Evolutionary conservation across 2,888 invertebrate genomes (phyloP).

Genomic region (Cepaea hortensis): DNA sequence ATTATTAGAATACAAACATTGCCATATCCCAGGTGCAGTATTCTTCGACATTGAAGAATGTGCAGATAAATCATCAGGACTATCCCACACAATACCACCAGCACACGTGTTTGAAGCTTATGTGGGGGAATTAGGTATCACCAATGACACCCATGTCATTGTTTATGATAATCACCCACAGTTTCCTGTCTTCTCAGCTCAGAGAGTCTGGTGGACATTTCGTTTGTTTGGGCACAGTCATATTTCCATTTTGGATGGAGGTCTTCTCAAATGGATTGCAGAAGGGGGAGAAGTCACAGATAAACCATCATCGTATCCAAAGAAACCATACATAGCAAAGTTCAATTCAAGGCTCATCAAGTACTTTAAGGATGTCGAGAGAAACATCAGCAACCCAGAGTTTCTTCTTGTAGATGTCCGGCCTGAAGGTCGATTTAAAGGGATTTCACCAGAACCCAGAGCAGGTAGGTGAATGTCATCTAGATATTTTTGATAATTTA

Average conservation of each 20-base stretch:
- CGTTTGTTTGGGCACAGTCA: constrained; percentile 62
- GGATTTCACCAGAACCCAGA: constrained; percentile 71
- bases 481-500: neutral
- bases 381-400: constrained; percentile 57
- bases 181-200: constrained; percentile 57
- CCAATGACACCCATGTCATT: constrained; percentile 62
- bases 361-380: constrained; percentile 66
- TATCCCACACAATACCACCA: constrained; percentile 67
- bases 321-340: constrained; percentile 54
- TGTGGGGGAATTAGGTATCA: constrained; percentile 60
- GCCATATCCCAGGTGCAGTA: constrained; percentile 71
- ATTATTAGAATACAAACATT: constrained; percentile 60
- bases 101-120: constrained; percentile 60
- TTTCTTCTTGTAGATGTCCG: constrained; percentile 71
- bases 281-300: constrained; percentile 60
- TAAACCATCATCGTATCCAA: constrained; percentile 55
- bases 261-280: constrained; percentile 61
- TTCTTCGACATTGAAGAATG: constrained; percentile 74
- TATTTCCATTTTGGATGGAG: constrained; percentile 66
- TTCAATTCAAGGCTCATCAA: constrained; percentile 55
- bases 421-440: constrained; percentile 68
- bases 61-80: constrained; percentile 60
- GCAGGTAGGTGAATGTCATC: constrained; percentile 57
- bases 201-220: constrained; percentile 66
- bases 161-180: constrained; percentile 61